Evolutionary conservation across 2,113 vertebrate genomes (phyloP).

Genomic region (Fulica atra): DNA sequence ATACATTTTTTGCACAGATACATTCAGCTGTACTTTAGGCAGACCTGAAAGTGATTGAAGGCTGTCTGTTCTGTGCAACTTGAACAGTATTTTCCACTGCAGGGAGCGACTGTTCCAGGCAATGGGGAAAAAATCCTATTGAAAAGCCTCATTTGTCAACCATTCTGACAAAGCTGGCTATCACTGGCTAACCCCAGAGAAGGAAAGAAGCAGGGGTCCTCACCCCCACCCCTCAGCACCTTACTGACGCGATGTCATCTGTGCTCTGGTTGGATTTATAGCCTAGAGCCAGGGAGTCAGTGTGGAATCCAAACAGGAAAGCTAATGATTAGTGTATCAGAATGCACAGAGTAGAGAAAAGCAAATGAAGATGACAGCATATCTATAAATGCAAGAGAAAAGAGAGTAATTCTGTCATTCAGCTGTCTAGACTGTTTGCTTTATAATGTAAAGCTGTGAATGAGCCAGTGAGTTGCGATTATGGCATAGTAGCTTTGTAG

Average conservation of each 20-base stretch:
- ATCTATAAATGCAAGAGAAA: slow-evolving; percentile 73
- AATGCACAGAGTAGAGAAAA: slow-evolving; percentile 71
- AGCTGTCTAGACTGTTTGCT: slow-evolving; percentile 83
- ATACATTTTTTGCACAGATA: not conserved
- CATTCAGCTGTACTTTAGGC: not conserved
- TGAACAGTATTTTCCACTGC: not conserved
- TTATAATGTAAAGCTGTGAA: slow-evolving; percentile 77
- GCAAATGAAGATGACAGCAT: slow-evolving; percentile 73
- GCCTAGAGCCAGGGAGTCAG: slow-evolving; percentile 64
- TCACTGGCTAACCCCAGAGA: not conserved
- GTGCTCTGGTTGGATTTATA: slow-evolving; percentile 63
- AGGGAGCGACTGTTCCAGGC: not conserved
- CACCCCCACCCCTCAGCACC: not conserved
- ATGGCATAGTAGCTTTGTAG: slow-evolving; percentile 73
- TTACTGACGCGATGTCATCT: slow-evolving; percentile 41
- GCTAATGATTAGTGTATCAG: slow-evolving; percentile 73
- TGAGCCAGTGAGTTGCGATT: slow-evolving; percentile 70
- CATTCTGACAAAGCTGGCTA: not conserved
- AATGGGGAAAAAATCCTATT: not conserved
- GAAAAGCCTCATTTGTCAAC: not conserved
- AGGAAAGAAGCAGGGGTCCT: not conserved
- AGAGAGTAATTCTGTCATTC: slow-evolving; percentile 78
- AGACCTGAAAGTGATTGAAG: not conserved
- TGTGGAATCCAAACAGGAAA: slow-evolving; percentile 79
- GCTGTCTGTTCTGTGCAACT: not conserved